Conservation (phyloP, 1,140 invertebrate genomes). For the Hesperophylax magnus region DNA sequence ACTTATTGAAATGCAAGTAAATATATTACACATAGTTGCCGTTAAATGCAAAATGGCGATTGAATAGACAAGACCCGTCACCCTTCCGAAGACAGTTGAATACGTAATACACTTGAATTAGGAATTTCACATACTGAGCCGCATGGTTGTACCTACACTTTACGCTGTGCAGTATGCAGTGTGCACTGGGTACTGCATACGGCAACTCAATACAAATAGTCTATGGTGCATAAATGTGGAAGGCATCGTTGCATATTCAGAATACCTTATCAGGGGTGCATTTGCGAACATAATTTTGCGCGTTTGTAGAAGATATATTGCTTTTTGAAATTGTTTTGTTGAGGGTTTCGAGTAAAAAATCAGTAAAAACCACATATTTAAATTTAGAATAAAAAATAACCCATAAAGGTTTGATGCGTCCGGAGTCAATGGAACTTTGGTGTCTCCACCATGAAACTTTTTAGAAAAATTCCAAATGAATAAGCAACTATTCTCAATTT, state of each 20-base stretch:
- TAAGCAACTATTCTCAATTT: no score
- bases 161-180: no score
- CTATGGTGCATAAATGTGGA: background rate
- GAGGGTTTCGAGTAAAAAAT: no score
- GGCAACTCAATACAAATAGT: slow-evolving; percentile 23
- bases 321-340: background rate
- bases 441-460: no score
- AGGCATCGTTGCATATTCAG: background rate
- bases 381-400: no score
- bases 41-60: slow-evolving; percentile 9
- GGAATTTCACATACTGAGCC: slow-evolving; percentile 45
- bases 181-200: background rate
- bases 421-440: no score
- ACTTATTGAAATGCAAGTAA: background rate
- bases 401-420: no score
- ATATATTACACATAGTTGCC: background rate
- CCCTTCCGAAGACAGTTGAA: slow-evolving; percentile 47
- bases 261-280: slow-evolving; percentile 24
- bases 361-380: no score
- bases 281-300: slow-evolving; percentile 2
- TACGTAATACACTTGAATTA: slow-evolving; percentile 54
- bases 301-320: background rate
- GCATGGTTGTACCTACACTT: background rate
- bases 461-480: no score
- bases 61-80: slow-evolving; percentile 23